Conservation (phyloP, 2,113 vertebrate species). For the Semnopithecus entellus region DNA sequence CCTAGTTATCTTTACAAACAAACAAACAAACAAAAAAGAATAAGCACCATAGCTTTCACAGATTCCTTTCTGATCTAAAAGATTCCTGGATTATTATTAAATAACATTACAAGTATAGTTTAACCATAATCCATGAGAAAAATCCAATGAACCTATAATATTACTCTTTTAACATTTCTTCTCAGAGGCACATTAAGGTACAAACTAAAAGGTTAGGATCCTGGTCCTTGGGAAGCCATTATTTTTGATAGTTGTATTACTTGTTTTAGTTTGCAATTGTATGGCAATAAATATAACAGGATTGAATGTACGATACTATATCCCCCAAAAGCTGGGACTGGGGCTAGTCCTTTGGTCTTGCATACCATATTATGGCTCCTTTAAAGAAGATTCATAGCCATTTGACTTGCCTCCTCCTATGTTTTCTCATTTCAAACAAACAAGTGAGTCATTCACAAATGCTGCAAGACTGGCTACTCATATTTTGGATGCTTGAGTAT, state of each 20-base stretch:
- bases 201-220: neutral
- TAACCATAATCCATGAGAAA: neutral
- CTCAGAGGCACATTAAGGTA: neutral
- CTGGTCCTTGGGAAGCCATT: constrained; percentile 2
- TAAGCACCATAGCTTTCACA: neutral
- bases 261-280: neutral
- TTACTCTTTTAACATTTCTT: constrained; percentile 45
- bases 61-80: neutral
- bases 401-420: constrained; percentile 50
- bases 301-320: neutral
- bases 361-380: neutral
- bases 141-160: neutral
- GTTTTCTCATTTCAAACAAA: constrained; percentile 63
- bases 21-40: neutral
- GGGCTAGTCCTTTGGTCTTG: neutral
- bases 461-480: constrained; percentile 61
- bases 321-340: neutral
- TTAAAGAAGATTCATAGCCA: constrained; percentile 28
- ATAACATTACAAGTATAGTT: neutral
- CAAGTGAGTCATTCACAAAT: constrained; percentile 73
- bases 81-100: neutral
- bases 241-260: neutral
- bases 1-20: neutral
- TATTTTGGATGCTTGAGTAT: constrained; percentile 48
- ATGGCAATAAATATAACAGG: neutral